Evolutionary conservation across 2,888 invertebrate genomes (phyloP), one percentile per base, ranked within the genome.

Genomic region (Agonopterix arenella): DNA sequence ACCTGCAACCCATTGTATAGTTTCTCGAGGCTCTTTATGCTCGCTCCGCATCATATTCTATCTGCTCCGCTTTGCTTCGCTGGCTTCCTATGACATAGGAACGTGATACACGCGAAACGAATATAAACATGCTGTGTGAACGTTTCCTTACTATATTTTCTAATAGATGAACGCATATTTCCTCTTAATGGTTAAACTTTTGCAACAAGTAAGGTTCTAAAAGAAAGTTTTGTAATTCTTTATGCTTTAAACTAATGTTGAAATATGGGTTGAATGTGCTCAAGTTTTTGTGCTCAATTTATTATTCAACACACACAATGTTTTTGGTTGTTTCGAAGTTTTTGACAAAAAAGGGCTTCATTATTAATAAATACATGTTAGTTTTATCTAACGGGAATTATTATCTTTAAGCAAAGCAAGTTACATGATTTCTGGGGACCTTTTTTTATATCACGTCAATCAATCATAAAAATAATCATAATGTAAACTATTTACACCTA

Each of bases 151-250:
- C 75, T 69, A 80, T 80, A 80, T 81, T 82, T 84, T 74, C 71
- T 81, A 80, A 80, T 85, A 84, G 80, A 80, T 73, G 77, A 76
- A 81, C 75, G 76, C 76, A 79, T 83, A 84, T 81, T 84, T 85
- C 75, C 72, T 76, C 75, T 70, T 84, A 84, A 86, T 79, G 81
- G 79, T 76, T 75, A 70, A 85, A 86, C 74, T 86, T 84, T 78
- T 58, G 68, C 70, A 66, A 72, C 74, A 60, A 66, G 58, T 67
- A 68, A 66, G 63, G 63, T 58, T 61, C 64, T 68, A 64, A 68
- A 64, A 66, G 60, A 69, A 73, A 70, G 76, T 70, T 60, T 52
- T 67, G 67, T 67, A 66, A 72, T 73, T 73, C 69, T 69, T 73
- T 73, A 69, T 62, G 63, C 64, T 72, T 74, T 70, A 73, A 74